Percentiles rank a stretch among this genome's conserved stretches.
These are phyloP conservation scores for Taurulus bubalis DNA, from an alignment of 2,113 vertebrate species.

Conservation along the genomic window DNA sequence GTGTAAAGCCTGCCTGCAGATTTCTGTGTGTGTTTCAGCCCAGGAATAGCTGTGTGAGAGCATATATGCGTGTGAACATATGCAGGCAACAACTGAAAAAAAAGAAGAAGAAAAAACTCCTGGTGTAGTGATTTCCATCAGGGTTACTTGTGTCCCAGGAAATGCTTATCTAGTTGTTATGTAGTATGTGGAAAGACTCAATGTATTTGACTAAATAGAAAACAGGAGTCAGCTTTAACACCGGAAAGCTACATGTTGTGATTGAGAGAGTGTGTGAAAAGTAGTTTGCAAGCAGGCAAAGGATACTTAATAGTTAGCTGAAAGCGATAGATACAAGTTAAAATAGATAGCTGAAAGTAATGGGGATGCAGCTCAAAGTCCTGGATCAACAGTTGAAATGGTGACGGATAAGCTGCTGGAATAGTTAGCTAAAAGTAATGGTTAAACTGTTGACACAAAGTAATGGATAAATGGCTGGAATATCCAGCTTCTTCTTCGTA, in stretches of 20 bases:
- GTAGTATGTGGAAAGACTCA: not conserved
- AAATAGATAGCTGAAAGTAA: not conserved
- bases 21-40: slow-evolving; percentile 13
- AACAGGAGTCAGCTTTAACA: slow-evolving; percentile 4
- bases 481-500: not conserved
- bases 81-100: slow-evolving; percentile 17
- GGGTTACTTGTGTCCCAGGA: not conserved
- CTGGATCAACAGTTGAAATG: not conserved
- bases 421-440: not conserved
- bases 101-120: not conserved
- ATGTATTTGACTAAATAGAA: not conserved
- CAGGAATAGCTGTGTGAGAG: slow-evolving; percentile 20
- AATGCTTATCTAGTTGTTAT: not conserved
- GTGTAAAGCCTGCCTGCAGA: slow-evolving; percentile 39
- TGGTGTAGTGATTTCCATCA: not conserved
- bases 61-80: slow-evolving; percentile 1
- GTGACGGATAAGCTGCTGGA: not conserved
- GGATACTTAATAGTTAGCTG: not conserved
- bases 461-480: not conserved
- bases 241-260: not conserved
- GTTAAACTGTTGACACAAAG: not conserved
- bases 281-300: not conserved
- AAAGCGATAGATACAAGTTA: not conserved
- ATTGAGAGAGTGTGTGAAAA: not conserved
- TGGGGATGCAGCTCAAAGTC: not conserved